Base-by-base conservation (phyloP, 2,797 vertebrate species). In the Microtus obscurus region DNA sequence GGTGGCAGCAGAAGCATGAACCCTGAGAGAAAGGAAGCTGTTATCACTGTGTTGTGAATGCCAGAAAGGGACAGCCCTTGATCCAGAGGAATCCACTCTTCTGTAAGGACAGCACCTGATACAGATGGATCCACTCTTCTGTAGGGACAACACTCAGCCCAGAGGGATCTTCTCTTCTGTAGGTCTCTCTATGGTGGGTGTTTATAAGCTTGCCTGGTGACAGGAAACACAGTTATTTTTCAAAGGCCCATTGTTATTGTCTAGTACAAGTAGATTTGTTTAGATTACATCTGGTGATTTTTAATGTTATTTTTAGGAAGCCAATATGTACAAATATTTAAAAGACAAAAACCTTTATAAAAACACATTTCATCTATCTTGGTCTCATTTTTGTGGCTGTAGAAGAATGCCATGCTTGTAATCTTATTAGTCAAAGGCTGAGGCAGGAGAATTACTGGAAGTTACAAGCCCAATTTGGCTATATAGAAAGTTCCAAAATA, bases 261-360 rank as follows among this genome's bases (percentile, higher is more conserved):
- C 23, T n/a, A 8, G 29, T n/a, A n/a, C 13, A 69, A 45, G 13
- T 37, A 53, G 45, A 43, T 92, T 59, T 86, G 25, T 88, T 86
- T 45, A 74, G 43, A 29, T 61, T 61, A 2, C 25, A 45, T n/a
- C 43, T 37, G 65, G 17, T n/a, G 40, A n/a, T 34, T 87, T 87
- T 61, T 93, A 73, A 61, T 74, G 16, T 43, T 63, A 56, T 87
- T 94, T 69, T 40, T 63, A 12, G 63, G 87, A 95, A 77, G 19
- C 29, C 40, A 29, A 29, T 40, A 31, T 23, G n/a, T 2, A 89
- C 16, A 8, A 8, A 8, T 17, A 31, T 92, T 48, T 69, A 78
- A 91, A 90, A 31, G 77, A 56, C 51, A 40, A 56, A 91, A 79
- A 76, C 10, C 45, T 67, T 0, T 13, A 6, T 79, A 53, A 63